Conservation (phyloP, 2,797 vertebrate genomes). For the Melanotaenia boesemani region DNA sequence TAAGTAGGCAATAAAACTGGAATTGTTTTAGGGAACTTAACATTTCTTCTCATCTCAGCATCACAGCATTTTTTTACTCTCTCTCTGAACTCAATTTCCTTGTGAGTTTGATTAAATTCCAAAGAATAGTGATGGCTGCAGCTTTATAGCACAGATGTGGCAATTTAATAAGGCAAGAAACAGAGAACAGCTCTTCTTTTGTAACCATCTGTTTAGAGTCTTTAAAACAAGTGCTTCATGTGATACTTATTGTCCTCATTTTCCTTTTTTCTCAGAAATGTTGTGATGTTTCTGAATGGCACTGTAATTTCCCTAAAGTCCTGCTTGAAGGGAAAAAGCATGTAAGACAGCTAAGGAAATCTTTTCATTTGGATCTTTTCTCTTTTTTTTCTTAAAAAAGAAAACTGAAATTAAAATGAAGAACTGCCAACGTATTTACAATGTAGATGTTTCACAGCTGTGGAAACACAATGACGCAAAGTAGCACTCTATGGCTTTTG, state of each 20-base stretch:
- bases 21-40: no score
- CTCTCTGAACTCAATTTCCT: conserved; percentile 51
- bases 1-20: no score
- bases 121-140: conserved; percentile 57
- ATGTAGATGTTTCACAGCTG: background rate
- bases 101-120: conserved; percentile 66
- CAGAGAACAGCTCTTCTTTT: conserved; percentile 57
- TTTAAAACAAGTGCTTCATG: conserved; percentile 59
- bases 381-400: no score
- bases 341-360: conserved; percentile 9
- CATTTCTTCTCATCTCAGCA: no score
- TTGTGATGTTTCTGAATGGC: conserved; percentile 50
- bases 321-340: conserved; percentile 6
- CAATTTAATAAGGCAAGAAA: conserved; percentile 74
- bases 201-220: conserved; percentile 76
- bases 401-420: background rate
- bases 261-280: conserved; percentile 38
- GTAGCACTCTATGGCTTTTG: background rate
- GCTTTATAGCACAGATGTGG: conserved; percentile 72
- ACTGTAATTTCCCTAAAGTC: conserved; percentile 44
- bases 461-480: background rate
- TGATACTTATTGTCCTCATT: conserved; percentile 67
- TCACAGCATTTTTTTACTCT: conserved; percentile 19
- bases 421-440: background rate
- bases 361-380: background rate